Percentiles rank a stretch among this genome's conserved stretches.
phyloP scores from a whole-genome alignment of 2,888 invertebrate genomes.

The Neelides folsomi region DNA sequence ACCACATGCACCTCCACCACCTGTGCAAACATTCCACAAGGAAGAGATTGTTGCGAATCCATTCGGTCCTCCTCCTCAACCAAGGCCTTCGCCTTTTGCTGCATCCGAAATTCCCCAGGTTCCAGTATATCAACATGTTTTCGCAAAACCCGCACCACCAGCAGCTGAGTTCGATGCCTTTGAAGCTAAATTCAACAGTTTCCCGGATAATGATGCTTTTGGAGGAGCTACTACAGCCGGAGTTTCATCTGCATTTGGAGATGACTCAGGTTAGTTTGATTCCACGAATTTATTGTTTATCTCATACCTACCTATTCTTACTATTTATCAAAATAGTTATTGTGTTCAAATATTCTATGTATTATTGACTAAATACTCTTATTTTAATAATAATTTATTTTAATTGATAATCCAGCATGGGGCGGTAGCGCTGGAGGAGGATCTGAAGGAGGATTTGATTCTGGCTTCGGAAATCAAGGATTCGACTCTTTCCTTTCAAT shows the following conservation, averaged over 20 bases:
- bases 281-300: neutral
- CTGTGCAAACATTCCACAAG: constrained; percentile 34
- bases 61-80: constrained; percentile 35
- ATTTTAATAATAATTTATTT: neutral
- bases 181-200: constrained; percentile 72
- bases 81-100: constrained; percentile 29
- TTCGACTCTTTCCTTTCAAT: constrained; percentile 50
- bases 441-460: constrained; percentile 45
- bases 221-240: constrained; percentile 33
- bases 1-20: constrained; percentile 35
- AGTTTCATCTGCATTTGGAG: constrained; percentile 1
- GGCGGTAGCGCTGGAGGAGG: constrained; percentile 41
- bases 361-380: neutral
- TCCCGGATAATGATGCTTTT: constrained; percentile 37
- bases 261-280: constrained; percentile 8
- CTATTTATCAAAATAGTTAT: neutral
- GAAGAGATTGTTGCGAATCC: constrained; percentile 6
- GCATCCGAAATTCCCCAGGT: neutral
- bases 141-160: neutral
- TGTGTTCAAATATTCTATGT: neutral
- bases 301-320: no score
- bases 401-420: constrained; percentile 38
- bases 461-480: constrained; percentile 55
- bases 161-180: constrained; percentile 69
- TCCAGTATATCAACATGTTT: neutral